Base-by-base conservation (phyloP, 2,888 invertebrate genomes). In the Lacanobia wlatinum region DNA sequence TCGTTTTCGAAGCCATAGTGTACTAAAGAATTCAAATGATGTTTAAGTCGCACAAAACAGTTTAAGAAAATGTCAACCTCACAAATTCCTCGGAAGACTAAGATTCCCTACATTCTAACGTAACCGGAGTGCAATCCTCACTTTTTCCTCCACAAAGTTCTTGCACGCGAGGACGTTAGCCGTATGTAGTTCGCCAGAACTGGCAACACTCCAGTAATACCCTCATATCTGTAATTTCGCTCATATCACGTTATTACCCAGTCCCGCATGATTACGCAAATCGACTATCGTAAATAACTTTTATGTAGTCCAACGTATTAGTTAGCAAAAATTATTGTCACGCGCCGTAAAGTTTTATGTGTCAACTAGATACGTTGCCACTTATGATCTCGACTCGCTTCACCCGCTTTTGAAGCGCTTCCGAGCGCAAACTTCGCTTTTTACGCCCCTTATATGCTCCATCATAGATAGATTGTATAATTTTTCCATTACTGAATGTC, bases 401-500 rank as follows among this genome's bases (percentile, higher is more conserved):
- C 21, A 10, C 21, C 21, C 21, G 53, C 53, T 61, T 16, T n/a
- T 21, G 16, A 46, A 62, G 67, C 67, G 53, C 68, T 74, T 52
- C 52, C 58, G 38, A 55, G 34, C 18, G 48, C 28, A 53, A 63
- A 63, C 43, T 78, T 70, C 52, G 59, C 67, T 56, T 71, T 68
- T 72, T 53, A 65, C 62, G 21, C 58, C 73, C n/a, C 58, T 21
- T 56, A 62, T 73, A 79, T 59, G 66, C 52, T 83, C 70, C 79
- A 79, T 74, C 76, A 79, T 72, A 72, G 75, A 78, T 62, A 65
- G 28, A 66, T 71, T 73, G 84, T 84, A 83, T 83, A 83, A 83
- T 83, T 76, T 83, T 70, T 79, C 84, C 83, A 83, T 83, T 83
- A 84, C 71, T 59, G 52, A 82, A 82, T 76, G 58, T 59, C 62